These are phyloP conservation scores for Amazona finschi DNA, from an alignment of 2,797 vertebrate genomes.

Conservation along the genomic window DNA sequence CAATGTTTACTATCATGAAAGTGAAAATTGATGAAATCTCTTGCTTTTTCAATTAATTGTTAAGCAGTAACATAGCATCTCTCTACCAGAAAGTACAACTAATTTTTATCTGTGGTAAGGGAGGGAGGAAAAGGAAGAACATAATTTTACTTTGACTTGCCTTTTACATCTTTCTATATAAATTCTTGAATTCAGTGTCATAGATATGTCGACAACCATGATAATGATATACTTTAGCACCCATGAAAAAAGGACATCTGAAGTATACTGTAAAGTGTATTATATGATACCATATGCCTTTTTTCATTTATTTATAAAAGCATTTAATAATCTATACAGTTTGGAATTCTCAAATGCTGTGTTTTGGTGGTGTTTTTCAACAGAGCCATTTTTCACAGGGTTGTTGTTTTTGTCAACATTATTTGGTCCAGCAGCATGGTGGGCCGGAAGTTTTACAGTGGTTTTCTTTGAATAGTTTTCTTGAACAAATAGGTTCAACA, in stretches of 20 bases:
- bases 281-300: neutral
- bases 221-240: neutral
- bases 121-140: slow-evolving; percentile 19
- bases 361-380: neutral
- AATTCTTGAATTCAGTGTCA: neutral
- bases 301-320: neutral
- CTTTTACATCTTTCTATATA: neutral
- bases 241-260: neutral
- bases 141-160: slow-evolving; percentile 1
- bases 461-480: neutral
- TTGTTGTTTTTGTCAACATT: neutral
- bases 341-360: neutral
- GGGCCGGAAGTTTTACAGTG: neutral
- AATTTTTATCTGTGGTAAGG: neutral
- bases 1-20: slow-evolving; percentile 66
- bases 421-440: neutral
- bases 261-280: neutral
- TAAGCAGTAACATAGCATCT: neutral
- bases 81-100: neutral
- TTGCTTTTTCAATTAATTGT: slow-evolving; percentile 3
- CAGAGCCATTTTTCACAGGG: neutral
- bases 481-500: neutral
- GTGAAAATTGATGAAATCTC: slow-evolving; percentile 35
- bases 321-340: neutral
- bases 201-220: neutral